Evolutionary conservation across 2,888 invertebrate species (phyloP).

Genomic region (Mimas tiliae): DNA sequence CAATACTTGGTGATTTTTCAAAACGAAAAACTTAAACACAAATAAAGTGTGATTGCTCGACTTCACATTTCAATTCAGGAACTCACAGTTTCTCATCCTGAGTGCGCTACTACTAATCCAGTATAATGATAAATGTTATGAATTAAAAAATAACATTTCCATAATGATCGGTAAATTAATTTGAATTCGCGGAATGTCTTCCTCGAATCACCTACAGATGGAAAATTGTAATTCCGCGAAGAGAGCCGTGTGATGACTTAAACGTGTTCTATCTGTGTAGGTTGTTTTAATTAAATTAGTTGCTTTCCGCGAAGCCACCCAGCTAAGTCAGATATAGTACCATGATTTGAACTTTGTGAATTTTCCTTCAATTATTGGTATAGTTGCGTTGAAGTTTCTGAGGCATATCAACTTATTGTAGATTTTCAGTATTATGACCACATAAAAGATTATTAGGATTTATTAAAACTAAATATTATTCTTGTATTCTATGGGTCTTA

Average conservation of each 20-base stretch:
- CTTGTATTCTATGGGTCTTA: neutral
- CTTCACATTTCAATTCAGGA: no score
- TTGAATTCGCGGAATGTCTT: neutral
- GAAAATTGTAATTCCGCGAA: constrained; percentile 17
- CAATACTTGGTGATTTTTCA: no score
- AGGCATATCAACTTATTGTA: neutral
- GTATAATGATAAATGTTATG: no score
- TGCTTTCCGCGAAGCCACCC: constrained; percentile 7
- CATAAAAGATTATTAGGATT: neutral
- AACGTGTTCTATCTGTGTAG: constrained; percentile 9
- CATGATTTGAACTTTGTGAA: constrained; percentile 4
- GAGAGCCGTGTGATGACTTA: constrained; percentile 11
- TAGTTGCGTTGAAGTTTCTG: constrained; percentile 3
- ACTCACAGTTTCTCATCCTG: no score
- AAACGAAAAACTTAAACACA: no score
- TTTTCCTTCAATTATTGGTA: constrained; percentile 17
- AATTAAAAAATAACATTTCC: neutral
- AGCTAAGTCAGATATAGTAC: neutral
- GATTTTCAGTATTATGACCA: neutral
- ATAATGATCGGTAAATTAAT: neutral
- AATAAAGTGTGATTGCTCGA: no score
- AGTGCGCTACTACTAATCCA: no score
- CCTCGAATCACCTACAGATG: neutral
- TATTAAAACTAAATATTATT: neutral
- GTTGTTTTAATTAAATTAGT: constrained; percentile 23